A percentile compares a stretch with the other conserved stretches of the same genome.
phyloP scores from a whole-genome alignment of 1,140 invertebrate species.

The Drosophila sp. region DNA sequence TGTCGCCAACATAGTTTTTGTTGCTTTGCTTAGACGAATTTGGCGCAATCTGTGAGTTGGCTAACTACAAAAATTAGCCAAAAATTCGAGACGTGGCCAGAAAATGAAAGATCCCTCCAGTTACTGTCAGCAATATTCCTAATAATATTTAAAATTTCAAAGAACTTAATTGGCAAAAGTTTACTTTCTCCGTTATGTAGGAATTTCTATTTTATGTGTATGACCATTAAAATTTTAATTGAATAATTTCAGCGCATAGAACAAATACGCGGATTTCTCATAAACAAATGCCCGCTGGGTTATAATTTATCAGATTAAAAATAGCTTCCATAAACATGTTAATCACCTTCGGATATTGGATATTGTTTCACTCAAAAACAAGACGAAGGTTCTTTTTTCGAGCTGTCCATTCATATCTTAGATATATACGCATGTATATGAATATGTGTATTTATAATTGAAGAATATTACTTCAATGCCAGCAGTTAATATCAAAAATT shows the following conservation, averaged over 20 bases:
- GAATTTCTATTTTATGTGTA: slow-evolving; percentile 26
- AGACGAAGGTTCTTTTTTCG: slow-evolving; percentile 20
- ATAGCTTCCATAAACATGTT: slow-evolving; percentile 44
- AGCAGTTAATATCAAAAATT: slow-evolving; percentile 28
- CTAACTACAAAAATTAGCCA: slow-evolving; percentile 13
- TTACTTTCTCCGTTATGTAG: slow-evolving; percentile 5
- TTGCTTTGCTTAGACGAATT: slow-evolving; percentile 33
- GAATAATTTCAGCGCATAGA: slow-evolving; percentile 34
- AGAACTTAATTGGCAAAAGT: background rate
- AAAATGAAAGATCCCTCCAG: slow-evolving; percentile 14
- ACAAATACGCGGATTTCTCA: slow-evolving; percentile 31
- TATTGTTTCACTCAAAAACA: slow-evolving; percentile 28
- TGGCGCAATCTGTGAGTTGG: slow-evolving; percentile 51
- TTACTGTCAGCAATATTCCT: background rate
- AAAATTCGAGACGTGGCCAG: slow-evolving; percentile 9
- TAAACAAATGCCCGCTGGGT: slow-evolving; percentile 37
- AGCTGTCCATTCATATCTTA: slow-evolving; percentile 1
- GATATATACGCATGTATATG: slow-evolving; percentile 6
- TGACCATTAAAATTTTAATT: slow-evolving; percentile 36
- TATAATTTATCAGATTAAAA: slow-evolving; percentile 41
- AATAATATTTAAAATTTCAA: background rate
- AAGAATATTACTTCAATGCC: slow-evolving; percentile 35
- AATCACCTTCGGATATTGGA: slow-evolving; percentile 39
- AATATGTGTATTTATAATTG: slow-evolving; percentile 28
- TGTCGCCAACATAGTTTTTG: slow-evolving; percentile 33